Conservation (phyloP, 1,140 invertebrate genomes). For the Stenopsyche tienmushanensis region DNA sequence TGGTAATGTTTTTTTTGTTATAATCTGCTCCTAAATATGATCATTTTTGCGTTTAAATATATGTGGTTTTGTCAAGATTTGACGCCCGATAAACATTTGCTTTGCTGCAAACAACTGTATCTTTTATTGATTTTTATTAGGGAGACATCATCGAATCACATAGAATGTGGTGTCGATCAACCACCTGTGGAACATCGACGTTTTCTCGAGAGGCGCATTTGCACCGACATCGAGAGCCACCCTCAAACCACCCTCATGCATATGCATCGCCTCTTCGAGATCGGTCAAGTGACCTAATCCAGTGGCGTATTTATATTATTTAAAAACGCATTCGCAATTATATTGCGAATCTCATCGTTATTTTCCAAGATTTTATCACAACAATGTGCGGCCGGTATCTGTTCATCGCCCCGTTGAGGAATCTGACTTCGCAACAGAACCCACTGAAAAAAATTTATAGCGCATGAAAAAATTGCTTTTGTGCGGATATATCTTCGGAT, state of each 20-base stretch:
- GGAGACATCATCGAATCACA: too few species aligned
- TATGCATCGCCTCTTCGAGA: slow-evolving; percentile 3
- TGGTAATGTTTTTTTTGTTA: too few species aligned
- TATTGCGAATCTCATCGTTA: background rate
- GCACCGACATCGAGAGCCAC: background rate
- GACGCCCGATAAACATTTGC: too few species aligned
- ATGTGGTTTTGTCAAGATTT: too few species aligned
- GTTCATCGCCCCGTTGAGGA: background rate
- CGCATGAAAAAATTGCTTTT: too few species aligned
- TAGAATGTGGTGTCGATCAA: too few species aligned
- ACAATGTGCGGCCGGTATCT: background rate
- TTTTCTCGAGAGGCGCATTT: background rate
- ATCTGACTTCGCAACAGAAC: background rate
- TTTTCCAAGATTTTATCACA: background rate
- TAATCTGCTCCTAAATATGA: too few species aligned
- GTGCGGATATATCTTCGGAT: too few species aligned
- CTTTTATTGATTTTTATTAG: too few species aligned
- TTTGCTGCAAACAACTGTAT: too few species aligned
- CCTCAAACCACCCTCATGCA: background rate
- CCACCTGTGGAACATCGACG: background rate
- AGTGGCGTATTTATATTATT: slow-evolving; percentile 6
- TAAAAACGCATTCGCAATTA: background rate
- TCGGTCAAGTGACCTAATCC: slow-evolving; percentile 12
- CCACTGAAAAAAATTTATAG: too few species aligned
- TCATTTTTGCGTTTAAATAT: too few species aligned